Evolutionary conservation across 2,113 vertebrate species (phyloP), one percentile per base, ranked within the genome.

Genomic region (Orientallactaga bullata): DNA sequence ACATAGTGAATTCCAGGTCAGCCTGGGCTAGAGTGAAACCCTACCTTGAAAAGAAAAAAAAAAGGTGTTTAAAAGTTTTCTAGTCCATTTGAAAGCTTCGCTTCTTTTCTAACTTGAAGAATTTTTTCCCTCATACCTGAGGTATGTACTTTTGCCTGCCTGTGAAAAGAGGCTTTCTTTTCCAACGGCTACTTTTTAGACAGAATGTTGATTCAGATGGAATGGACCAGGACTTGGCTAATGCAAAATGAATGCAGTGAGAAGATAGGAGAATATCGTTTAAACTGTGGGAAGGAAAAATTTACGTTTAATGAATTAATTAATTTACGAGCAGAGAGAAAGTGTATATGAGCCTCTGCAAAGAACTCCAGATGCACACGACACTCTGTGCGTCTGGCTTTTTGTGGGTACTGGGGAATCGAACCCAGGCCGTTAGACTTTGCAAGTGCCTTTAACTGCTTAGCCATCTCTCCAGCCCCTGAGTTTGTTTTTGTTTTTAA

Each of bases 141-240:
- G 93, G 86, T 93, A 74, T 11, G 51, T 15, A 7, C 23, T 93
- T 93, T 91, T 86, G 71, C 95, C 20, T 2, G 0, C 0, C 16
- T 92, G 28, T 97, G 94, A 98, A 97, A 95, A 84, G 86, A 94
- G 78, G 72, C 60, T 93, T 97, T 98, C 84, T 97, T 80, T 72
- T 82, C 51, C 58, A 77, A 88, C 3, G 4, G 28, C 82, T 68
- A 2, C 88, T 2, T 95, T 87, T 37, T 8, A 83, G 92, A 97
- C 97, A 97, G 96, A 97, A 76, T 58, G 32, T 78, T 74, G n/a
- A 89, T 97, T 97, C 95, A 97, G 94, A 72, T 68, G 88, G 71
- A 73, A 15, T 32, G 7, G 76, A 17, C 60, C 61, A 35, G 32
- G 87, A 47, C 47, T 80, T n/a, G 93, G 60, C 13, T 80, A 65